phyloP scores from a whole-genome alignment of 2,888 invertebrate species.

The Hermaeophaga mercurialis region DNA sequence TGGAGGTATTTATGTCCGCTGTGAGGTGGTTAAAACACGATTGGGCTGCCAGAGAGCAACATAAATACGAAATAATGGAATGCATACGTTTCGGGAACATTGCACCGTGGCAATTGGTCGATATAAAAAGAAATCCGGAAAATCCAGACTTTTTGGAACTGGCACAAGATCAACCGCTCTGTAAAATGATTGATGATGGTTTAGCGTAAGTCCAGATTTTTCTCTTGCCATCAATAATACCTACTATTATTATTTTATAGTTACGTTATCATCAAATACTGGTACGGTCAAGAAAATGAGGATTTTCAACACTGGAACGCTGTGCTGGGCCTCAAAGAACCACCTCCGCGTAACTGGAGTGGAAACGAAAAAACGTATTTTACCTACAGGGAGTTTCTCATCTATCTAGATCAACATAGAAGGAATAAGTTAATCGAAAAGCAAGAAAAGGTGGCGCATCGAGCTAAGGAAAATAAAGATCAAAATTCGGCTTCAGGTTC shows the following conservation, averaged over 20 bases:
- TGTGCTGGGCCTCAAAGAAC: slow-evolving; percentile 69
- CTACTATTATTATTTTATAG: slow-evolving; percentile 53
- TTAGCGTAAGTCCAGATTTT: slow-evolving; percentile 66
- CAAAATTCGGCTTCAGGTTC: slow-evolving; percentile 18
- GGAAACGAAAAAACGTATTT: slow-evolving; percentile 70
- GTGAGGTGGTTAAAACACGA: slow-evolving; percentile 78
- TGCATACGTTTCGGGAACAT: slow-evolving; percentile 80
- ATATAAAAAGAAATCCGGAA: slow-evolving; percentile 75
- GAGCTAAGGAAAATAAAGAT: too few relatives aligned
- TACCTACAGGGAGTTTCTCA: slow-evolving; percentile 71
- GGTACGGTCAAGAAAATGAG: slow-evolving; percentile 74
- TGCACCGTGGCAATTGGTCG: slow-evolving; percentile 80
- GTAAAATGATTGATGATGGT: slow-evolving; percentile 80
- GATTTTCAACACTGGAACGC: slow-evolving; percentile 76
- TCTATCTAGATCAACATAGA: slow-evolving; percentile 69
- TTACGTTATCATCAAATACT: slow-evolving; percentile 78
- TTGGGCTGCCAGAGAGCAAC: slow-evolving; percentile 66
- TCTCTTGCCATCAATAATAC: too few relatives aligned
- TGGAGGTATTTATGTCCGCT: slow-evolving; percentile 80
- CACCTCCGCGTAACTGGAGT: slow-evolving; percentile 76
- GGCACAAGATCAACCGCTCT: slow-evolving; percentile 69
- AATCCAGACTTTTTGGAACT: slow-evolving; percentile 74
- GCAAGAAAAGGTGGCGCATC: too few relatives aligned
- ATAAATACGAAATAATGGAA: slow-evolving; percentile 66
- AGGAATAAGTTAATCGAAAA: slow-evolving; percentile 57